A percentile compares a stretch with the other conserved stretches of the same genome.
Evolutionary conservation across 2,113 vertebrate genomes (phyloP).

Genomic region (Prinia subflava): DNA sequence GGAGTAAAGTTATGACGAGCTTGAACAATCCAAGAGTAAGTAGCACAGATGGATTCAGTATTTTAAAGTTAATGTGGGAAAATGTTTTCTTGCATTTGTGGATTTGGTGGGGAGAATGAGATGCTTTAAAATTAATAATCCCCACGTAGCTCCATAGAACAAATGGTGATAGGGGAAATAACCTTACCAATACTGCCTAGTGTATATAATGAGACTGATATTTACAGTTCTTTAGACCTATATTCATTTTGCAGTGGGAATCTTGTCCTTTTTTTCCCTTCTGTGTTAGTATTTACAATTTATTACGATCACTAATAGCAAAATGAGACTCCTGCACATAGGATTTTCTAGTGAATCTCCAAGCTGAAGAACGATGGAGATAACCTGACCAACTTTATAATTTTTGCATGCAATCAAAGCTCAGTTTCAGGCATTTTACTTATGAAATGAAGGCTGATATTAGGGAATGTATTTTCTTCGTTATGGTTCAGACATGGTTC

Average conservation of each 20-base stretch:
- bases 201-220: slow-evolving; percentile 14
- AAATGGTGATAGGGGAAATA: slow-evolving; percentile 25
- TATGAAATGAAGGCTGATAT: not conserved
- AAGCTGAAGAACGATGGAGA: not conserved
- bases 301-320: not conserved
- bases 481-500: not conserved
- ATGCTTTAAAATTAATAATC: slow-evolving; percentile 20
- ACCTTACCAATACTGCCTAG: not conserved
- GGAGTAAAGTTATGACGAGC: not conserved
- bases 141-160: not conserved
- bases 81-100: not conserved
- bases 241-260: slow-evolving; percentile 28
- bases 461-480: not conserved
- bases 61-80: not conserved
- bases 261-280: not conserved
- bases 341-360: not conserved
- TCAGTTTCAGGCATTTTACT: not conserved
- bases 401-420: not conserved
- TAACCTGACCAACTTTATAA: not conserved
- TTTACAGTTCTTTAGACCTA: slow-evolving; percentile 41
- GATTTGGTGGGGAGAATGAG: not conserved
- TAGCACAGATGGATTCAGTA: not conserved
- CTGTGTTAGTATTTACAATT: slow-evolving; percentile 19
- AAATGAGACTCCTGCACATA: not conserved
- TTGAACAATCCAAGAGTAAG: not conserved